These are phyloP conservation scores for Pantherophis alleghaniensis DNA, from an alignment of 2,797 vertebrate genomes.

Conservation along the genomic window DNA sequence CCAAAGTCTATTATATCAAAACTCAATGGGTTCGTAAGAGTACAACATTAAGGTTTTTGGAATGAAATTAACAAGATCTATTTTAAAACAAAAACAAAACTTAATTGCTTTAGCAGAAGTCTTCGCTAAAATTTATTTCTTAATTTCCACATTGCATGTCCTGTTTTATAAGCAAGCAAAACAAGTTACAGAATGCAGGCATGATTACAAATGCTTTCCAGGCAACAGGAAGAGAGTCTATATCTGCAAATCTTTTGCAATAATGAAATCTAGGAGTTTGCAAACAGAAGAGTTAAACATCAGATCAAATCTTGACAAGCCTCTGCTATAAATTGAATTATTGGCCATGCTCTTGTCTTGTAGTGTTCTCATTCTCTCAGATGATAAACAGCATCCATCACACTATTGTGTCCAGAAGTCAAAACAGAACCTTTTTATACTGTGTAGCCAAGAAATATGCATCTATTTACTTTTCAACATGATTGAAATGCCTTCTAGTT, in stretches of 20 bases:
- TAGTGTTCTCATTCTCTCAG: neutral
- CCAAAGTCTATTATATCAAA: neutral
- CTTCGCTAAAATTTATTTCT: neutral
- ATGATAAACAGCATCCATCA: conserved; percentile 33
- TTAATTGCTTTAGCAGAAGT: neutral
- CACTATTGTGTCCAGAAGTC: neutral
- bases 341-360: conserved; percentile 47
- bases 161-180: neutral
- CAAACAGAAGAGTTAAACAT: conserved; percentile 65
- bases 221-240: neutral
- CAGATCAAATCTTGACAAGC: conserved; percentile 63
- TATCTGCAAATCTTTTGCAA: conserved; percentile 18
- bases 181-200: neutral
- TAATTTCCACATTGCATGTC: accelerated
- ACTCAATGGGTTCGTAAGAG: neutral
- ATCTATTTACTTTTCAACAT: neutral
- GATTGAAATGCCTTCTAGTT: accelerated
- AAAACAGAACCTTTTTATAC: neutral
- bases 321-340: conserved; percentile 51
- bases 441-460: accelerated
- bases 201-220: neutral
- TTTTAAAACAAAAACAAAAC: neutral
- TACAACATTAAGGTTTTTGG: neutral
- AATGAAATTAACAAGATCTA: neutral
- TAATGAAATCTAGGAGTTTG: conserved; percentile 59